Percentiles rank a stretch among this genome's conserved stretches.
Evolutionary conservation across 2,113 vertebrate genomes (phyloP).

Genomic region (Delphinapterus leucas): DNA sequence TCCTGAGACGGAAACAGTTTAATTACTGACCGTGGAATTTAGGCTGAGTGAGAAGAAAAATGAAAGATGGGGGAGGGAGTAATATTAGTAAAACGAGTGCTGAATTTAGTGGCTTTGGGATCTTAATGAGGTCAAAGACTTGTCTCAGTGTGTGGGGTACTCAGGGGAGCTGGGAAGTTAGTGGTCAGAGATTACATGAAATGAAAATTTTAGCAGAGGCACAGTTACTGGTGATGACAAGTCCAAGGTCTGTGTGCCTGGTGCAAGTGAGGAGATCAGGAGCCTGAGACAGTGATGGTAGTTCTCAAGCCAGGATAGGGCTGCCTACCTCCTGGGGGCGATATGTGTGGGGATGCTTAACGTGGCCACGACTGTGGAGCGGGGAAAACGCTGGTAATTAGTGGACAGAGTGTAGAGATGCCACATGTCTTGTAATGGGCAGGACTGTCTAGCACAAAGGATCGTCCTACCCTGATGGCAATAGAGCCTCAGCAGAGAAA

Average conservation of each 20-base stretch:
- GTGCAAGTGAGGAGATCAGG: background rate
- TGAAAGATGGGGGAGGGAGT: background rate
- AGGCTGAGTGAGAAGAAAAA: background rate
- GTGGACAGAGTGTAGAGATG: background rate
- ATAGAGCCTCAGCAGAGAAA: no score
- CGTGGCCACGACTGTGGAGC: fast-evolving
- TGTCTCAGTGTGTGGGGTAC: background rate
- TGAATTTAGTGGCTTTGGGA: background rate
- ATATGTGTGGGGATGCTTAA: no score
- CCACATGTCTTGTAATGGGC: background rate
- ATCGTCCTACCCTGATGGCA: background rate
- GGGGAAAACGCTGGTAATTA: background rate
- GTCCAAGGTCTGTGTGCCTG: background rate
- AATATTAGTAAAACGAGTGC: background rate
- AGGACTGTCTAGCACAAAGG: background rate
- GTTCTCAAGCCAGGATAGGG: background rate
- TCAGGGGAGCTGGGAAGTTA: background rate
- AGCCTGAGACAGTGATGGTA: background rate
- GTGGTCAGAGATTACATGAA: background rate
- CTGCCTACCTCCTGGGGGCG: no score
- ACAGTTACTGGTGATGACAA: background rate
- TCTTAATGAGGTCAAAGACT: background rate
- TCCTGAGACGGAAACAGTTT: background rate
- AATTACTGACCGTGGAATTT: background rate
- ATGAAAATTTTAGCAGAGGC: background rate